Conservation (phyloP, 2,888 invertebrate species). For the Temnothorax rugatulus region DNA sequence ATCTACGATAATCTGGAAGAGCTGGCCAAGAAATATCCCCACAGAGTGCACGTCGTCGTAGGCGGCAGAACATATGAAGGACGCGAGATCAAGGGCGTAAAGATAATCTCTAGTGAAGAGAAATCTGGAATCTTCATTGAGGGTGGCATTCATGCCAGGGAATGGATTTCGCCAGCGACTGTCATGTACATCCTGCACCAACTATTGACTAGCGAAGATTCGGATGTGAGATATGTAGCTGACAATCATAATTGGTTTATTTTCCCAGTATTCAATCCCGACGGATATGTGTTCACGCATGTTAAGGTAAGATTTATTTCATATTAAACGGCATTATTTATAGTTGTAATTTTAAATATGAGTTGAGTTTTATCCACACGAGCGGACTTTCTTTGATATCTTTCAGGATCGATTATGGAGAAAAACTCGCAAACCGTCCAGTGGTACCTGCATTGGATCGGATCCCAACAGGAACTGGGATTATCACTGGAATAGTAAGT, state of each 20-base stretch:
- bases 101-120: background rate
- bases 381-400: background rate
- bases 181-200: background rate
- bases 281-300: background rate
- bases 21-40: background rate
- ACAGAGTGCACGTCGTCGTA: background rate
- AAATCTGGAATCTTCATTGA: background rate
- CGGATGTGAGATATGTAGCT: background rate
- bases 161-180: background rate
- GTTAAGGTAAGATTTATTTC: background rate
- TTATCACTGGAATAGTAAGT: conserved; percentile 1
- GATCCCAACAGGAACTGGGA: background rate
- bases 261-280: background rate
- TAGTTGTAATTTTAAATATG: background rate
- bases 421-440: background rate
- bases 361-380: background rate
- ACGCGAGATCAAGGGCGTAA: background rate
- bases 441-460: background rate
- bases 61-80: background rate
- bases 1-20: background rate
- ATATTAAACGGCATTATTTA: background rate
- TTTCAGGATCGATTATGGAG: background rate
- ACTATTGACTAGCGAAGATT: background rate
- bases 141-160: background rate
- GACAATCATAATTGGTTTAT: background rate